Percentiles rank a stretch among this genome's conserved stretches.
These are phyloP conservation scores for Syncerus caffer DNA, from an alignment of 2,797 vertebrate genomes.

Conservation along the genomic window DNA sequence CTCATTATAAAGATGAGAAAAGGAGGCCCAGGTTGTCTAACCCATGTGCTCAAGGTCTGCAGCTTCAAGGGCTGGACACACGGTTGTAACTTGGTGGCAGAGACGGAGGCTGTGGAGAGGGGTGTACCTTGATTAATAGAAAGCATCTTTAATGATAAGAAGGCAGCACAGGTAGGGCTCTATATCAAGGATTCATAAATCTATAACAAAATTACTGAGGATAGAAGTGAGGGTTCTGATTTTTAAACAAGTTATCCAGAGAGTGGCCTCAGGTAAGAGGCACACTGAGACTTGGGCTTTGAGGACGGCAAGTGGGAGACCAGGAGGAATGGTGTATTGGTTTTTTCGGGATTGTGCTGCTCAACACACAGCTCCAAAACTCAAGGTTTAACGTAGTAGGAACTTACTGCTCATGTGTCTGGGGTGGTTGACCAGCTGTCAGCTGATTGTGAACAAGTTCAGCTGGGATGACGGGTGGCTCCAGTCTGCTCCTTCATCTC, in stretches of 20 bases:
- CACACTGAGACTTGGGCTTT: background rate
- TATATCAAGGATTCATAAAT: background rate
- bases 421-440: background rate
- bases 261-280: background rate
- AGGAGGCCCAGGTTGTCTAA: background rate
- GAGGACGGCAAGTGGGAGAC: background rate
- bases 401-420: background rate
- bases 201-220: background rate
- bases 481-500: background rate
- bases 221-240: background rate
- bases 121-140: background rate
- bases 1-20: background rate
- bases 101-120: background rate
- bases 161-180: background rate
- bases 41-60: background rate
- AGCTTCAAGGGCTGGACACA: background rate
- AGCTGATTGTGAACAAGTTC: background rate
- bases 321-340: background rate
- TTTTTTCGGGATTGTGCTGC: background rate
- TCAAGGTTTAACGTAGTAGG: background rate
- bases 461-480: background rate
- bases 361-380: background rate
- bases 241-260: background rate
- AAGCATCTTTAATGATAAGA: background rate
- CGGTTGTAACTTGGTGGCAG: background rate